Percentiles rank a stretch among this genome's conserved stretches.
Conservation (phyloP, 2,113 vertebrate genomes). For the Anarrhichthys ocellatus region DNA sequence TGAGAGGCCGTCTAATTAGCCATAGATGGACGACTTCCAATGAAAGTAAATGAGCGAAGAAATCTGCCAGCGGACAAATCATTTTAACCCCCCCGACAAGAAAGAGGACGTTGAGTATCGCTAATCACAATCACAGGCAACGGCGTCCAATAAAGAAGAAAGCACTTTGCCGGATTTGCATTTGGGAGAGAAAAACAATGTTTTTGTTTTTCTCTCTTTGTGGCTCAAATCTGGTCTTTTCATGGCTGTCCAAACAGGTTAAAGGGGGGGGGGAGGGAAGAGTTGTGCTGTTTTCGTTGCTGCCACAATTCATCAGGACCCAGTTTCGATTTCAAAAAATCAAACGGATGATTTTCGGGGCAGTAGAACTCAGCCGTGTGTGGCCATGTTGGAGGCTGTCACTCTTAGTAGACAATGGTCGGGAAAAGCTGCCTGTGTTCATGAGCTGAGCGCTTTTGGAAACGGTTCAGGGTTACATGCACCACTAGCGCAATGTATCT, state of each 20-base stretch:
- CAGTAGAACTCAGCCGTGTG: neutral
- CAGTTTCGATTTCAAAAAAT: neutral
- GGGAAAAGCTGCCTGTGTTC: neutral
- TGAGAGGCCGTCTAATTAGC: slow-evolving; percentile 67
- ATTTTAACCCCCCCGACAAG: slow-evolving; percentile 60
- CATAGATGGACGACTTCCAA: slow-evolving; percentile 73
- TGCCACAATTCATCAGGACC: neutral
- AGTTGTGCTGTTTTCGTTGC: slow-evolving; percentile 12
- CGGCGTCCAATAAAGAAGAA: neutral
- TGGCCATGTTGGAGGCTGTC: neutral
- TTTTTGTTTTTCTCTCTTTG: slow-evolving; percentile 15
- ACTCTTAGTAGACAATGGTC: neutral
- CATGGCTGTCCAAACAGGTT: slow-evolving; percentile 51
- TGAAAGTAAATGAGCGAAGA: slow-evolving; percentile 57
- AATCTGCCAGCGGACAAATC: slow-evolving; percentile 67
- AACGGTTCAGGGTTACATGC: neutral
- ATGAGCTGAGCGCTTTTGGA: neutral
- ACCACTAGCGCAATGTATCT: neutral
- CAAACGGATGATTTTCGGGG: neutral
- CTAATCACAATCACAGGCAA: slow-evolving; percentile 41
- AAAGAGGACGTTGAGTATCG: slow-evolving; percentile 33
- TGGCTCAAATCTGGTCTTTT: slow-evolving; percentile 36
- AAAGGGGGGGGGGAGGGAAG: neutral
- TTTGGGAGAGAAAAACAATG: neutral
- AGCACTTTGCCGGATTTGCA: slow-evolving; percentile 40